A percentile compares a stretch with the other conserved stretches of the same genome.
Conservation (phyloP, 64 coral and sea anemone genomes). For the Stichodactyla helianthus region DNA sequence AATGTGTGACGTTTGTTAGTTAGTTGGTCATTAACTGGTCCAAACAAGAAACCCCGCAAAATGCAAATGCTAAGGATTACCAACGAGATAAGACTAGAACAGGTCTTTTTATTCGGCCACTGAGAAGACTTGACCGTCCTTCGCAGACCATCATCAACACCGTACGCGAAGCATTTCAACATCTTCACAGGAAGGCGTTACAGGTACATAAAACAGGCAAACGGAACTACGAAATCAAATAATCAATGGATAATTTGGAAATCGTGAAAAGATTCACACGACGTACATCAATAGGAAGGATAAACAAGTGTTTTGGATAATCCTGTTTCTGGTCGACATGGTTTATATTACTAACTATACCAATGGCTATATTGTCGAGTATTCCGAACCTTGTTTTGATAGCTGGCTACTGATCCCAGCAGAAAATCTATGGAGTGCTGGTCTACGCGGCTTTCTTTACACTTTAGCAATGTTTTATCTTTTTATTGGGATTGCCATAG, state of each 20-base stretch:
- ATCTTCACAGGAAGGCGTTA: not conserved
- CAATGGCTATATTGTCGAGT: slow-evolving; percentile 77
- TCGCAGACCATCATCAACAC: not conserved
- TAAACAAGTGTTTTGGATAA: not conserved
- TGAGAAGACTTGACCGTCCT: not conserved
- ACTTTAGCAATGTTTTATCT: slow-evolving; percentile 70
- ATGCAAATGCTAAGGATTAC: not conserved
- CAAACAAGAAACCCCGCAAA: not conserved
- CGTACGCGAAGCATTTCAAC: not conserved
- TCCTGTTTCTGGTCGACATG: slow-evolving; percentile 2
- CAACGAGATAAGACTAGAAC: not conserved
- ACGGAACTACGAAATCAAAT: not conserved
- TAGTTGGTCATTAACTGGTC: slow-evolving; percentile 6
- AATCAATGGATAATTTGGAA: not conserved
- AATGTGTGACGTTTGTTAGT: not conserved
- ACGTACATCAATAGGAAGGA: not conserved
- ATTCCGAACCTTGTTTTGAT: slow-evolving; percentile 50
- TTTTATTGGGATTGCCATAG: slow-evolving; percentile 88
- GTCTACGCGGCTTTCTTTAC: slow-evolving; percentile 69
- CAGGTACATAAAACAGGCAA: not conserved
- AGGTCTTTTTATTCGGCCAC: not conserved
- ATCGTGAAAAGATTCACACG: not conserved
- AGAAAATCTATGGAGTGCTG: slow-evolving; percentile 63
- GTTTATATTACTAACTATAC: slow-evolving; percentile 63
- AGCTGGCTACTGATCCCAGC: slow-evolving; percentile 84